These are phyloP conservation scores for Euborellia annulipes DNA, from an alignment of 1,140 invertebrate species.

Conservation along the genomic window DNA sequence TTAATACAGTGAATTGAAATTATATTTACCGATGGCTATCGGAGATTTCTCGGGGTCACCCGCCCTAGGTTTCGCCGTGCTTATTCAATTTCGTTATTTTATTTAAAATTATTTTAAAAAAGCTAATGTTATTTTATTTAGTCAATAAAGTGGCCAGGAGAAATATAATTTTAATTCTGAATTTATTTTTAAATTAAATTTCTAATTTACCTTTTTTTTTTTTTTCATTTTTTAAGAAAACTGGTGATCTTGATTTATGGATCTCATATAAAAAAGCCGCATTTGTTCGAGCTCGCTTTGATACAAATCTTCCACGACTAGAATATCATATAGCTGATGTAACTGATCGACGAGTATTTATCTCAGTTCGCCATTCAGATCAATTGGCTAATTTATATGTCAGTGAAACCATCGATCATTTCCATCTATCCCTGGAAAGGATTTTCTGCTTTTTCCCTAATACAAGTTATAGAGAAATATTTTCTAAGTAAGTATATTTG, in stretches of 20 bases:
- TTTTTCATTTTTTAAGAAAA: conserved; percentile 32
- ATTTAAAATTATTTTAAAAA: too few relatives aligned
- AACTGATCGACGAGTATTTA: conserved; percentile 57
- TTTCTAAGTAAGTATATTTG: conserved; percentile 60
- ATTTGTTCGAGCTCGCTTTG: conserved; percentile 59
- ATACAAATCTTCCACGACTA: conserved; percentile 41
- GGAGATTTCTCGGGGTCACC: too few relatives aligned
- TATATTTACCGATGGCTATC: too few relatives aligned
- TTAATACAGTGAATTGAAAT: too few relatives aligned
- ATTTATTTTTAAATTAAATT: too few relatives aligned
- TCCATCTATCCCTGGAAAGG: conserved; percentile 62
- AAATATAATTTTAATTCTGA: too few relatives aligned
- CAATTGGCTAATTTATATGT: conserved; percentile 62
- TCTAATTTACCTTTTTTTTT: too few relatives aligned
- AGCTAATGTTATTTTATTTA: too few relatives aligned
- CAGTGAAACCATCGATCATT: conserved; percentile 43
- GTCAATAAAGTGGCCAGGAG: too few relatives aligned
- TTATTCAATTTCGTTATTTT: too few relatives aligned
- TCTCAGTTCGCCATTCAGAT: conserved; percentile 66
- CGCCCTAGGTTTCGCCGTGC: too few relatives aligned
- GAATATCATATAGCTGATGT: conserved; percentile 76
- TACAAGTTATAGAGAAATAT: conserved; percentile 58
- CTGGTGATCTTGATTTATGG: conserved; percentile 44
- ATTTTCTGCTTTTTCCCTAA: conserved; percentile 74
- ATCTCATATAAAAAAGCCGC: conserved; percentile 55